phyloP scores from a whole-genome alignment of 2,888 invertebrate species.

The Heteromurus nitidus region DNA sequence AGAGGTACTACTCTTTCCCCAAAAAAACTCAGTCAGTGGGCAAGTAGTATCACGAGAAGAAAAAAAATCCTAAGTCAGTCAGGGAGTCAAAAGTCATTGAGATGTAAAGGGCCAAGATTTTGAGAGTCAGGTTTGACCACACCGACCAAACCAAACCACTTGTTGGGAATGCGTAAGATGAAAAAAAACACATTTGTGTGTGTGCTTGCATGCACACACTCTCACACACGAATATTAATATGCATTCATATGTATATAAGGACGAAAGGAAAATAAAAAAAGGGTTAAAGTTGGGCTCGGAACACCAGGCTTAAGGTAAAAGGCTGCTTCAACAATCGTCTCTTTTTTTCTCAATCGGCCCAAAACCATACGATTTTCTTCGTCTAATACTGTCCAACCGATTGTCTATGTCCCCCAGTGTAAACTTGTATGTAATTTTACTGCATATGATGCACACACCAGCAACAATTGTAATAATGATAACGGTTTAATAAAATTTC shows the following conservation, averaged over 20 bases:
- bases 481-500: conserved; percentile 64
- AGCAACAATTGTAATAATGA: conserved; percentile 52
- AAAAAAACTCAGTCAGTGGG: conserved; percentile 45
- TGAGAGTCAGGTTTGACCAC: conserved; percentile 64
- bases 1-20: conserved; percentile 28
- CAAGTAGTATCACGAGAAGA: conserved; percentile 29
- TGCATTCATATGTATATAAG: neutral
- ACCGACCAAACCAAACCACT: conserved; percentile 62
- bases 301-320: conserved; percentile 7
- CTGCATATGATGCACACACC: conserved; percentile 32
- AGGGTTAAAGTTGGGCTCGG: conserved; percentile 42
- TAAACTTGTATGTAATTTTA: too few species aligned
- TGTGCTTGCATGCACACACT: neutral
- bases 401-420: conserved; percentile 12
- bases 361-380: conserved; percentile 42
- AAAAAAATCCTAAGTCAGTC: conserved; percentile 59
- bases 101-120: conserved; percentile 36
- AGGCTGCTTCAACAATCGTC: neutral
- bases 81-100: conserved; percentile 65
- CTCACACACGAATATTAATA: conserved; percentile 1
- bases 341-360: conserved; percentile 31
- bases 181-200: neutral
- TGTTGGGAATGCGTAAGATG: conserved; percentile 57
- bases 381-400: neutral
- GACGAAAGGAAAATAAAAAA: conserved; percentile 6